phyloP scores from a whole-genome alignment of 2,797 vertebrate species.

The Enteromius thamalakanensis region DNA sequence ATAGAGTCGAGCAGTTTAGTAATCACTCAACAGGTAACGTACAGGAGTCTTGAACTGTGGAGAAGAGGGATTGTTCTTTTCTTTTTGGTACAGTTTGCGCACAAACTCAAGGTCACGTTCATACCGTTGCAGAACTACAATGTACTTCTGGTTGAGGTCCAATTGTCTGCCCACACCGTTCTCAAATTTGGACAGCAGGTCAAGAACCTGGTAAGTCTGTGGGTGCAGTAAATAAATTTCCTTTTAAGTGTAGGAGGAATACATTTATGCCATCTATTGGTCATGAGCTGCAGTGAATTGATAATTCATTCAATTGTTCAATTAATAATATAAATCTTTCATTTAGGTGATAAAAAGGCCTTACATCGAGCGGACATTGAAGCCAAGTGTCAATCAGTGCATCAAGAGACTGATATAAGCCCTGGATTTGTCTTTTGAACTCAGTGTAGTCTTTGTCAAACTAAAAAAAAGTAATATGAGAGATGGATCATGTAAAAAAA shows the following conservation, averaged over 20 bases:
- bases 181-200: slow-evolving; percentile 78
- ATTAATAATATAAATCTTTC: slow-evolving; percentile 30
- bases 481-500: not conserved
- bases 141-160: slow-evolving; percentile 76
- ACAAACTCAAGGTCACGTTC: slow-evolving; percentile 79
- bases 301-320: not conserved
- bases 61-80: slow-evolving; percentile 78
- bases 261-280: not conserved
- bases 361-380: slow-evolving; percentile 75
- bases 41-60: slow-evolving; percentile 81
- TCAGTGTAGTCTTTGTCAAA: slow-evolving; percentile 85
- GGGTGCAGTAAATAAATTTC: not conserved
- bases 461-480: slow-evolving; percentile 67
- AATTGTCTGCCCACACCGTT: slow-evolving; percentile 68
- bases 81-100: slow-evolving; percentile 77
- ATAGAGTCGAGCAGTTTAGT: not conserved
- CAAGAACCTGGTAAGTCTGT: slow-evolving; percentile 80
- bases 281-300: not conserved
- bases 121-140: slow-evolving; percentile 77
- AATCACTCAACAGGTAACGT: slow-evolving; percentile 49
- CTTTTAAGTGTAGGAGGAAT: not conserved
- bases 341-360: slow-evolving; percentile 46
- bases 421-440: slow-evolving; percentile 80
- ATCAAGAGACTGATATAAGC: slow-evolving; percentile 77
- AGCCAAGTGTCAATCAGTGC: slow-evolving; percentile 81